Conservation (phyloP, 1,140 invertebrate genomes). For the Polypedilum pembai region DNA sequence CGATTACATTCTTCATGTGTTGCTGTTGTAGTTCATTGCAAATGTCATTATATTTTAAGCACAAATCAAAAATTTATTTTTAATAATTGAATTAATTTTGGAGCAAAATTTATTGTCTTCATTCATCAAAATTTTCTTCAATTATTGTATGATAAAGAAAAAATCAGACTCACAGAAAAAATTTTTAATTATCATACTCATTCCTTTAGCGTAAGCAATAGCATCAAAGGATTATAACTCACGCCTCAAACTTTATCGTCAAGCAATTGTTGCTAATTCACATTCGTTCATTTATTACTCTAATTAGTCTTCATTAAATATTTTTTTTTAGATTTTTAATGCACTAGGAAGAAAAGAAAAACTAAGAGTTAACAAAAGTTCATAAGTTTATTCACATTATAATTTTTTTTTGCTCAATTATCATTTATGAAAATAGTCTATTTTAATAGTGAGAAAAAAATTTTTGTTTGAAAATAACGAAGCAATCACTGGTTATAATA, state of each 20-base stretch:
- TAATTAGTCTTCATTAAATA: background rate
- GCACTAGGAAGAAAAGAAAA: no score
- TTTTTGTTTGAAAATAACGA: no score
- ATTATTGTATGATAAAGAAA: background rate
- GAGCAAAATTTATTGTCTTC: background rate
- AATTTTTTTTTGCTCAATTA: no score
- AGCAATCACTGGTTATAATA: no score
- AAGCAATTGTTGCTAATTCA: background rate
- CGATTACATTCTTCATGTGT: background rate
- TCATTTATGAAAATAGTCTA: no score
- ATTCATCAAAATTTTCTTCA: background rate
- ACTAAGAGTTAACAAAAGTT: no score
- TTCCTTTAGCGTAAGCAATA: background rate
- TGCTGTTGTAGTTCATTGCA: background rate
- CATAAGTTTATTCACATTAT: no score
- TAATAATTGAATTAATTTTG: background rate
- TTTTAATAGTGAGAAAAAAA: no score
- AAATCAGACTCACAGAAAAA: no score
- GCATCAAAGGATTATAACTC: background rate
- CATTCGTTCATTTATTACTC: background rate
- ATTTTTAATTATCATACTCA: background rate
- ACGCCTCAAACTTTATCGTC: background rate
- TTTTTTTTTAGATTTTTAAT: background rate
- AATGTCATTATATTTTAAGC: background rate
- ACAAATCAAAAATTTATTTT: background rate